These are phyloP conservation scores for Cardiocondyla obscurior DNA, from an alignment of 1,140 invertebrate genomes.

Conservation along the genomic window DNA sequence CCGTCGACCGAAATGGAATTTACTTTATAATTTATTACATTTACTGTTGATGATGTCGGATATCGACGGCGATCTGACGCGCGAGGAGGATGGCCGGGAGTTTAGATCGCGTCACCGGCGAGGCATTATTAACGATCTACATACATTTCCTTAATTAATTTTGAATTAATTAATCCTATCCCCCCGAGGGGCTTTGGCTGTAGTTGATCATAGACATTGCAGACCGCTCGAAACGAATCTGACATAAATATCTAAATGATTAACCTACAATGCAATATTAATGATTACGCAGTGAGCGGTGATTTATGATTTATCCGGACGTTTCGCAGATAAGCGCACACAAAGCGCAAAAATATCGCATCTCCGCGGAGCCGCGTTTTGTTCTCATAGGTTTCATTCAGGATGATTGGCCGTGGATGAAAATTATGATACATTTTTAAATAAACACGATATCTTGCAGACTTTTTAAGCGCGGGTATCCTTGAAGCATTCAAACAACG, in stretches of 20 bases:
- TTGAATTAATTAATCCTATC: background rate
- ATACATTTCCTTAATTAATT: slow-evolving; percentile 17
- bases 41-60: background rate
- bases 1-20: background rate
- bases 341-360: background rate
- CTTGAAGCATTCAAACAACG: background rate
- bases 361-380: background rate
- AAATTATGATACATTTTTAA: background rate
- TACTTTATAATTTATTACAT: background rate
- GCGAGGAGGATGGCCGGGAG: background rate
- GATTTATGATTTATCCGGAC: slow-evolving; percentile 10
- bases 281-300: background rate
- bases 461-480: background rate
- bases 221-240: background rate
- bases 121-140: background rate
- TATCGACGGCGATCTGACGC: background rate
- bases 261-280: background rate
- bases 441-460: background rate
- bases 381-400: background rate
- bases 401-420: slow-evolving; percentile 8
- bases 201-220: background rate
- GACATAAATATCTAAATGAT: slow-evolving; percentile 18
- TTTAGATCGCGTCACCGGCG: background rate
- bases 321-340: background rate
- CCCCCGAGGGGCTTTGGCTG: background rate